Conservation (phyloP, 1,140 invertebrate species). For the Amphibalanus amphitrite region DNA sequence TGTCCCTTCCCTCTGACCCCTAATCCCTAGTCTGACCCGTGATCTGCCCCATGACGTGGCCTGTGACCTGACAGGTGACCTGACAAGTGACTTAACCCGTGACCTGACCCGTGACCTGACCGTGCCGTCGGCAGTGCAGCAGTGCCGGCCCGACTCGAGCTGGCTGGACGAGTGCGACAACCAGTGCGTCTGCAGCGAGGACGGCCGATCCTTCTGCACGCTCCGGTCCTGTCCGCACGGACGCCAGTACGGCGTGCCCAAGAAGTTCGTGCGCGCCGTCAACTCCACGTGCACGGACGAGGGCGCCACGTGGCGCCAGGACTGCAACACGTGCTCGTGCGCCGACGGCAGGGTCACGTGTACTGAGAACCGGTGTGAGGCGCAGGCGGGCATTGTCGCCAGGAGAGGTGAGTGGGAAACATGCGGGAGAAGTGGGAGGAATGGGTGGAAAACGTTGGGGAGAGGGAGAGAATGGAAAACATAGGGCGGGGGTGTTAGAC, state of each 20-base stretch:
- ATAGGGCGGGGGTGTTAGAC: too few species aligned
- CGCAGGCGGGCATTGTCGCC: background rate
- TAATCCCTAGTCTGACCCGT: too few species aligned
- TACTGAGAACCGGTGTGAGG: background rate
- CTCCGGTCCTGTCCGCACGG: background rate
- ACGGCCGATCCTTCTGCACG: constrained; percentile 5
- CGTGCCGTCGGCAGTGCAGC: background rate
- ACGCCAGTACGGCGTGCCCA: constrained; percentile 5
- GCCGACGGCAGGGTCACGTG: constrained; percentile 4
- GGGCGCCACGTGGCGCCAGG: constrained; percentile 6
- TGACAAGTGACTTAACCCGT: too few species aligned
- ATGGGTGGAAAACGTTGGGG: too few species aligned
- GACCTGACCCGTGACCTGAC: too few species aligned
- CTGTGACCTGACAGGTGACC: too few species aligned
- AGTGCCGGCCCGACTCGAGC: constrained; percentile 6
- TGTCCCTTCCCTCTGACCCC: too few species aligned
- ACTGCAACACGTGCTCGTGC: constrained; percentile 10
- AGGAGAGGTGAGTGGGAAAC: background rate
- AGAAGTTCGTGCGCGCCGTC: background rate
- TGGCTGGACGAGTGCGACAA: constrained; percentile 7
- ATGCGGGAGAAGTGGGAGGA: too few species aligned
- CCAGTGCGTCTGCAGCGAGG: constrained; percentile 4
- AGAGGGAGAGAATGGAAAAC: too few species aligned
- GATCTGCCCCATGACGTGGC: too few species aligned
- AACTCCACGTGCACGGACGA: background rate